phyloP scores from a whole-genome alignment of 2,888 invertebrate species.

The Sacculina carcini region DNA sequence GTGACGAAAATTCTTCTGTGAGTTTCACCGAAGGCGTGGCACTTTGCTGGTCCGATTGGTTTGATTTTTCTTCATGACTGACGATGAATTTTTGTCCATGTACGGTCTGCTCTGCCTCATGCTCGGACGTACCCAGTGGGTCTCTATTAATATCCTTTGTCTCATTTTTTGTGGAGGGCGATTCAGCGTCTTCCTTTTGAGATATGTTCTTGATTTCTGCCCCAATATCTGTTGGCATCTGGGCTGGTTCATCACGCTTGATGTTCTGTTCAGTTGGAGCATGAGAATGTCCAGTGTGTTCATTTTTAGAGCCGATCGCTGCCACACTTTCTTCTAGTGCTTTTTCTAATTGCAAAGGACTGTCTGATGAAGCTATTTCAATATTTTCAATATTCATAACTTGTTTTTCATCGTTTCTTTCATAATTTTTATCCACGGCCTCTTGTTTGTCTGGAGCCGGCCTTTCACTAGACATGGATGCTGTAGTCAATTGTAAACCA shows the following conservation, averaged over 20 bases:
- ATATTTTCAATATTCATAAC: conserved; percentile 4
- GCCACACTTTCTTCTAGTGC: conserved; percentile 23
- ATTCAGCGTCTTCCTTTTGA: background rate
- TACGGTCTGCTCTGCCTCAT: too few relatives aligned
- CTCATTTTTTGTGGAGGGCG: background rate
- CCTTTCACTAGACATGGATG: too few relatives aligned
- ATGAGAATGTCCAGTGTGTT: background rate
- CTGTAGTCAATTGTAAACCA: too few relatives aligned
- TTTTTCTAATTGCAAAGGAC: conserved; percentile 14
- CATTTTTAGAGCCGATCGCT: background rate
- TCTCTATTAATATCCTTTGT: too few relatives aligned
- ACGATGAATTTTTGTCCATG: background rate
- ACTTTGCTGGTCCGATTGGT: background rate
- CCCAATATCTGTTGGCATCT: background rate
- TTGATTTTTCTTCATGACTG: background rate
- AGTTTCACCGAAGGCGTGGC: background rate
- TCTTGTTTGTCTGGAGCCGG: conserved; percentile 6
- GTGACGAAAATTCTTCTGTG: too few relatives aligned
- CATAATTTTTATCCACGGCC: conserved; percentile 7
- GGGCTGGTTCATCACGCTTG: background rate
- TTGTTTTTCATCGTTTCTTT: conserved; percentile 4
- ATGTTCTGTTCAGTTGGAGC: background rate
- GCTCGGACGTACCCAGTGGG: too few relatives aligned
- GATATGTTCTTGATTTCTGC: background rate
- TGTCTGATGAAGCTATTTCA: conserved; percentile 8